Percentiles rank a stretch among this genome's conserved stretches.
Evolutionary conservation across 2,797 vertebrate species (phyloP).

Genomic region (Chiroxiphia lanceolata): DNA sequence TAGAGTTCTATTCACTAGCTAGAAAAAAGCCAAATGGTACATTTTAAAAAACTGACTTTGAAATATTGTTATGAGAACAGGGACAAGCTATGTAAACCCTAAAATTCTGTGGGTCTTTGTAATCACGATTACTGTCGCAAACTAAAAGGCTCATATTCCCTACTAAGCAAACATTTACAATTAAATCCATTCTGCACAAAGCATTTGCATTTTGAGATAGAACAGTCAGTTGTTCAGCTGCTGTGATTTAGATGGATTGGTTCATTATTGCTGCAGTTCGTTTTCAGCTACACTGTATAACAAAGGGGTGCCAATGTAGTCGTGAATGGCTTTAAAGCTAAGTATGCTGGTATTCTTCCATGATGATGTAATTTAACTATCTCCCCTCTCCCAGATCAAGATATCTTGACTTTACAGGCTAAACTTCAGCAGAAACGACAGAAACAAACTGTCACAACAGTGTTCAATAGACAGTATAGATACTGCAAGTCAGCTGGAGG

Average conservation of each 20-base stretch:
- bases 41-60: constrained; percentile 41
- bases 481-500: not conserved
- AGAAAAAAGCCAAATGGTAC: constrained; percentile 38
- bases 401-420: constrained; percentile 30
- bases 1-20: constrained; percentile 37
- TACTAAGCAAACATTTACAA: constrained; percentile 70
- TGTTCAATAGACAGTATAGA: not conserved
- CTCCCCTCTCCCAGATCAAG: constrained; percentile 6
- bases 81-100: constrained; percentile 56
- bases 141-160: constrained; percentile 68
- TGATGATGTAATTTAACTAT: constrained; percentile 60
- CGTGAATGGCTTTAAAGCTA: constrained; percentile 65
- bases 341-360: constrained; percentile 57
- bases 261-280: constrained; percentile 69
- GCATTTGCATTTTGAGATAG: constrained; percentile 71
- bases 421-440: constrained; percentile 4
- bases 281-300: constrained; percentile 68
- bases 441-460: constrained; percentile 18
- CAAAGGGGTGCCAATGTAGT: constrained; percentile 64
- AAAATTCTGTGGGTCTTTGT: constrained; percentile 59
- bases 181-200: constrained; percentile 65
- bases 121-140: constrained; percentile 48
- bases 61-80: constrained; percentile 58
- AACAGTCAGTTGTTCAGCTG: constrained; percentile 71
- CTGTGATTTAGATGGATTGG: constrained; percentile 72